Conservation (phyloP, 2,113 vertebrate genomes). For the Scortum barcoo region DNA sequence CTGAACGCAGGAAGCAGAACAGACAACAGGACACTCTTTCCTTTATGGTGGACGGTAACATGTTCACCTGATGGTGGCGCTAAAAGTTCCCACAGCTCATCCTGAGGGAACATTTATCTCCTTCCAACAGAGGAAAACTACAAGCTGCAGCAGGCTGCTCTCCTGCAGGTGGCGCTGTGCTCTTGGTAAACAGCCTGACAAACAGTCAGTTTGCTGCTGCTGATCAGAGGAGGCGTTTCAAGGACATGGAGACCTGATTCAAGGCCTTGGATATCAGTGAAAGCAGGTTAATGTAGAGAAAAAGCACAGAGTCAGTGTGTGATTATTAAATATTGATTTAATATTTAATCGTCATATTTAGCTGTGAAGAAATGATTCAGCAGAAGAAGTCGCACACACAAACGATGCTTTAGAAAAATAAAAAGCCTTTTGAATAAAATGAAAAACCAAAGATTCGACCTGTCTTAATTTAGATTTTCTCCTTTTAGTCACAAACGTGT, state of each 20-base stretch:
- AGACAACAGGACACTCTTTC: too few relatives aligned
- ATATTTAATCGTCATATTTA: slow-evolving; percentile 21
- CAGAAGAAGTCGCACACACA: slow-evolving; percentile 10
- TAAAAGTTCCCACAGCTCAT: too few relatives aligned
- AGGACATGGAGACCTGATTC: not conserved
- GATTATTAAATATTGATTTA: slow-evolving; percentile 67
- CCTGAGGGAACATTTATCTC: too few relatives aligned
- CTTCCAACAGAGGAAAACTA: not conserved
- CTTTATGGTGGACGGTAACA: too few relatives aligned
- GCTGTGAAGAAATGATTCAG: slow-evolving; percentile 32
- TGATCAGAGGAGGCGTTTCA: not conserved
- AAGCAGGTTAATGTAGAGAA: not conserved
- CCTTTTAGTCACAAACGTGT: too few relatives aligned
- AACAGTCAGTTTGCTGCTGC: not conserved
- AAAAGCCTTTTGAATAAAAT: slow-evolving; percentile 49
- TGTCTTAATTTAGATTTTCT: too few relatives aligned
- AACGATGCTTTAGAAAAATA: slow-evolving; percentile 75
- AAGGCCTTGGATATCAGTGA: too few relatives aligned
- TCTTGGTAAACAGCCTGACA: too few relatives aligned
- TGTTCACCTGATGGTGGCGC: too few relatives aligned
- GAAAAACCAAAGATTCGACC: slow-evolving; percentile 5
- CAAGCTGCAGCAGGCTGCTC: not conserved
- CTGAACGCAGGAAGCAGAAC: too few relatives aligned
- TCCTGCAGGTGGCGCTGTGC: not conserved
- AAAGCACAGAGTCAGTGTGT: not conserved